These are phyloP conservation scores for Pachydiplax longipennis DNA, from an alignment of 2,888 invertebrate genomes.

Conservation along the genomic window DNA sequence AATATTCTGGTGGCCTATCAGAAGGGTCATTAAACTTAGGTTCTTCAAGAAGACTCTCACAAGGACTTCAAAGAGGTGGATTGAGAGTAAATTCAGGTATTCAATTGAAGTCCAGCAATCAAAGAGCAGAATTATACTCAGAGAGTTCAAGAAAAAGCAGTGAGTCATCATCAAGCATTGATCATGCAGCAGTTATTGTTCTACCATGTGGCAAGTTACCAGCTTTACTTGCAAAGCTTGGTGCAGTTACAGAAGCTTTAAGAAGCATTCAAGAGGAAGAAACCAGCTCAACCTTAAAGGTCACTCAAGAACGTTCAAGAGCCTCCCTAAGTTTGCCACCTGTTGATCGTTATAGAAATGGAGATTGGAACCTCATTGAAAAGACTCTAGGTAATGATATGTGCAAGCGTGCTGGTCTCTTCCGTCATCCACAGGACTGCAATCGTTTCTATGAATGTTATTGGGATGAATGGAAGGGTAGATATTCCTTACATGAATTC, in stretches of 20 bases:
- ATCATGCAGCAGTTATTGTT: conserved; percentile 6
- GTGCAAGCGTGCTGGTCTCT: conserved; percentile 65
- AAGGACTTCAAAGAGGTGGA: neutral
- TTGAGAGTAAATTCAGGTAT: neutral
- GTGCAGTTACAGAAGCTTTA: conserved; percentile 4
- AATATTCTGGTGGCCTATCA: neutral
- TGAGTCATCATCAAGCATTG: neutral
- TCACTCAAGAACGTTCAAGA: neutral
- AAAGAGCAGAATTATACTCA: neutral
- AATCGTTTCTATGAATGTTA: conserved; percentile 84
- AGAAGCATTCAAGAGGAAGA: conserved; percentile 4
- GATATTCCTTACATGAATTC: conserved; percentile 77
- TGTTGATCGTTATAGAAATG: conserved; percentile 68
- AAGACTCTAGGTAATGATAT: conserved; percentile 64
- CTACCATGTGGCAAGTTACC: conserved; percentile 26
- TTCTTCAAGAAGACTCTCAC: neutral
- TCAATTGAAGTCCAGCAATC: neutral
- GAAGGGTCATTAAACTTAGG: neutral
- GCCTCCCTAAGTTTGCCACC: conserved; percentile 12
- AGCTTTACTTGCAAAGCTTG: conserved; percentile 28
- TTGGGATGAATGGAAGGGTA: conserved; percentile 79
- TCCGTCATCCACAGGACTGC: conserved; percentile 76
- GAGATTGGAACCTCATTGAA: conserved; percentile 67
- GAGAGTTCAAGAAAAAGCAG: neutral
- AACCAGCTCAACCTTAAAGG: neutral